Evolutionary conservation across 2,888 invertebrate genomes (phyloP).

Genomic region (Eupithecia subfuscata): DNA sequence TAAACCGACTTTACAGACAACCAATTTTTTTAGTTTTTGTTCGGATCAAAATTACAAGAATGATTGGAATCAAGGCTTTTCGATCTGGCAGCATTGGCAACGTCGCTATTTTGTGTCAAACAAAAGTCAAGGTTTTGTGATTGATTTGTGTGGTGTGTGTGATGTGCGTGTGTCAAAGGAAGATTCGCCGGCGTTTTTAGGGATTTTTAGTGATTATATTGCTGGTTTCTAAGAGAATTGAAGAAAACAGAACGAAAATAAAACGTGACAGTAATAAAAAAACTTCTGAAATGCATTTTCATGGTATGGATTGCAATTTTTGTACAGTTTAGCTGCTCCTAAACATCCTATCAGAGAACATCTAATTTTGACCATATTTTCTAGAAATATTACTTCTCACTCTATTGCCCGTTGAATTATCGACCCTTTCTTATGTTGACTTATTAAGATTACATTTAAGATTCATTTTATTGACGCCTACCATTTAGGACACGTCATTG

Average conservation of each 20-base stretch:
- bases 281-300: conserved; percentile 57
- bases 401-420: background rate
- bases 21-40: no score
- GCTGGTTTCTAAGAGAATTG: background rate
- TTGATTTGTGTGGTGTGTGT: background rate
- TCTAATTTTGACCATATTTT: background rate
- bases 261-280: conserved; percentile 44
- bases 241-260: conserved; percentile 34
- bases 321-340: background rate
- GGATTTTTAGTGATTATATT: background rate
- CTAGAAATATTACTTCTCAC: background rate
- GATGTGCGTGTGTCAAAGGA: conserved; percentile 1
- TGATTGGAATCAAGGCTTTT: background rate
- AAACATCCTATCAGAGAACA: background rate
- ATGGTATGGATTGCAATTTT: conserved; percentile 55
- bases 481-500: conserved; percentile 69
- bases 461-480: background rate
- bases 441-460: background rate
- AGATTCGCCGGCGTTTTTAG: conserved; percentile 21
- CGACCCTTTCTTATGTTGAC: background rate
- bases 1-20: no score
- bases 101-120: conserved; percentile 70
- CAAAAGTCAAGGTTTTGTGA: background rate
- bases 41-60: no score
- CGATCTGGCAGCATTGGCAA: conserved; percentile 45